Evolutionary conservation across 2,888 invertebrate genomes (phyloP), one percentile per base, ranked within the genome.

Genomic region (Sinodicranocentrus sp.): DNA sequence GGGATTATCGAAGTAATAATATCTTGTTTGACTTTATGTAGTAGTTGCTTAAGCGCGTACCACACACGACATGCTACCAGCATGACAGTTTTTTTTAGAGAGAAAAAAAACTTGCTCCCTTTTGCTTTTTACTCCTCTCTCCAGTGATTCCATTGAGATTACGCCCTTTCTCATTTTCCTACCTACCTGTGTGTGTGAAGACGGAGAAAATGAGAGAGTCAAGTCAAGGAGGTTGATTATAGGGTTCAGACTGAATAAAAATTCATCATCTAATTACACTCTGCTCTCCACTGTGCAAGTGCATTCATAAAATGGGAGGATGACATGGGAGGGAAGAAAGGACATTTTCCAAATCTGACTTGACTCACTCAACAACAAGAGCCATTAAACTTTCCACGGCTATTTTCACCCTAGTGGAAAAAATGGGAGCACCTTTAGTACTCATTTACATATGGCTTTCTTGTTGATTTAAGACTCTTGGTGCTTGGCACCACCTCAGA

Each of bases 1-100:
- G 28, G 70, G 78, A 70, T 78, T 78, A 78, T 78, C 70, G 33
- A 77, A 44, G 77, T 59, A 67, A 59, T 78, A 78, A 78, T 52
- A 78, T 70, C 67, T 61, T 78, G 57, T 78, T 70, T 70, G 70
- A 65, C 78, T 78, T 68, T 63, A 57, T 57, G 57, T 57, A 33
- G 33, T 33, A 33, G 33, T n/a, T n/a, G n/a, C 61, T 61, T 17
- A 17, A 25, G 25, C 26, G 6, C 61, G 43, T 43, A 65, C 65
- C 65, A 65, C 65, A 65, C 43, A 65, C 39, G 43, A 6, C 33
- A 33, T 10, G 33, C 33, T 33, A 33, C 33, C 33, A 33, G 21
- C 19, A 5, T 54, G 10, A 17, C 48, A 48, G 15, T 48, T 48
- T 48, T 48, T 3, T 2, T 15, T 3, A 6, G 6, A 48, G 6